These are phyloP conservation scores for Salvator merianae DNA, from an alignment of 2,113 vertebrate species.

Conservation along the genomic window DNA sequence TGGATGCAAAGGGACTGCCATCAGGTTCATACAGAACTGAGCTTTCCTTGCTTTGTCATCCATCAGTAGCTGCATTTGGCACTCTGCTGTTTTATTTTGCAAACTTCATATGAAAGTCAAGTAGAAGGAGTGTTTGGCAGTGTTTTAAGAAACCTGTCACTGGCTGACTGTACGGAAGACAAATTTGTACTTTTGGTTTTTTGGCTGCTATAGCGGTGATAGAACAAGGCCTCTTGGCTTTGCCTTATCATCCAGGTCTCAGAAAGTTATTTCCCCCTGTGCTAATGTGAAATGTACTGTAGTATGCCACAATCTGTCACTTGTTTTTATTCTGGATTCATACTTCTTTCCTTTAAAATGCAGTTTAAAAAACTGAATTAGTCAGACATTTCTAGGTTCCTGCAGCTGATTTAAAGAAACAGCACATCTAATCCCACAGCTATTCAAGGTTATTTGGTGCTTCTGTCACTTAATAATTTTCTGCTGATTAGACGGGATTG, in stretches of 20 bases:
- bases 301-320: conserved; percentile 15
- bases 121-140: neutral
- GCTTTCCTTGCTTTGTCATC: neutral
- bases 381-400: conserved; percentile 24
- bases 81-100: neutral
- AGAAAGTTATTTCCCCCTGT: neutral
- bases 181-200: neutral
- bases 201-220: neutral
- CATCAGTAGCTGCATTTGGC: neutral
- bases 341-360: neutral
- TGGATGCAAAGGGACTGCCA: too few relatives aligned
- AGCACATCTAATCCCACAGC: conserved; percentile 7
- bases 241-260: neutral
- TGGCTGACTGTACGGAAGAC: neutral
- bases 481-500: neutral
- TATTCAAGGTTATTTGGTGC: conserved; percentile 19
- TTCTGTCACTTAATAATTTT: conserved; percentile 29
- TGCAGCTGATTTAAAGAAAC: conserved; percentile 38
- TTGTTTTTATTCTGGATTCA: neutral
- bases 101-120: neutral
- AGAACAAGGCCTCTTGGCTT: conserved; percentile 21
- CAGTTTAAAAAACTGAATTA: neutral
- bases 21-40: neutral
- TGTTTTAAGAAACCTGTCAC: neutral
- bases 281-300: neutral